Evolutionary conservation across 1,140 invertebrate genomes (phyloP), one percentile per base, ranked within the genome.

Genomic region (Cylas formicarius): DNA sequence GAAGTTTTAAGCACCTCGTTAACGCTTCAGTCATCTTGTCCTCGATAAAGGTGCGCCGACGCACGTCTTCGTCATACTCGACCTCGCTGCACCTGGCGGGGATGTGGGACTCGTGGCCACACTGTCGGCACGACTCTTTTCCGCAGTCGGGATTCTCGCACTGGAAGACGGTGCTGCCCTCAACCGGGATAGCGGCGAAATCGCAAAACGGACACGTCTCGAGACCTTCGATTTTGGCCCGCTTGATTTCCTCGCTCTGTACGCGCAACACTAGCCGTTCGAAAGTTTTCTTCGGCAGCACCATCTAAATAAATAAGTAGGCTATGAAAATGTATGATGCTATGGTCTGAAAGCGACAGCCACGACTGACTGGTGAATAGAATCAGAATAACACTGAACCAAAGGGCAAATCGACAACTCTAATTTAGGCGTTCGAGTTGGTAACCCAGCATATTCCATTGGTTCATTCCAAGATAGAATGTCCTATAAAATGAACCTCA

Each of bases 1-100:
- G n/a, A n/a, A n/a, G n/a, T n/a, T n/a, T n/a, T n/a, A n/a, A n/a
- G n/a, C 63, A 68, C 67, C 71, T 68, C 4, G 81, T 60, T 37
- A 82, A 63, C 5, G 79, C 78, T 58, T 80, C 73, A 2, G 79
- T 76, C 72, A 83, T 78, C 57, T 73, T 71, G 48, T 78, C 74
- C 58, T 83, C 81, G 20, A 84, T 72, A 45, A 67, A 73, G 16
- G 70, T 75, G 13, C 77, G 65, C 28, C 72, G 70, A 51, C 69
- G 65, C 10, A 70, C 71, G 52, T 76, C 72, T 18, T 73, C 69
- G 45, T 70, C 60, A 40, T 77, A 77, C 42, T 76, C 72, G 3
- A 76, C 67, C 65, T 82, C 80, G 35, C 77, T 68, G 55, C 81
- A 84, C 21, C 67, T 63, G 4, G 74, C 56, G 19, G 80, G 81